Percentiles rank a stretch among this genome's conserved stretches.
Evolutionary conservation across 1,140 invertebrate species (phyloP).

Genomic region (Pseudomyrmex dendroicus): DNA sequence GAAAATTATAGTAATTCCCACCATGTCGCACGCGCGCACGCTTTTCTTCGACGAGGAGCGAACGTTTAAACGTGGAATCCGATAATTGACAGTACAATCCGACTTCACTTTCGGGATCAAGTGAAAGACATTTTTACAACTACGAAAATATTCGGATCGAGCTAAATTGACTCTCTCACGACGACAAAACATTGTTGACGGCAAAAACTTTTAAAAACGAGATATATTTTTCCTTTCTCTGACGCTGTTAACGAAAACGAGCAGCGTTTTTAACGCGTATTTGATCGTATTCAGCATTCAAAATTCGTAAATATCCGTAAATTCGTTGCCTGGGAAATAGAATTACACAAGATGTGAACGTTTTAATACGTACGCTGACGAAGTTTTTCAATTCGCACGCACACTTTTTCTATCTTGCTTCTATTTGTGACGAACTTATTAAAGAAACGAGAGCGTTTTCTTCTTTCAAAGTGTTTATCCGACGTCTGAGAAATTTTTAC

Average conservation of each 20-base stretch:
- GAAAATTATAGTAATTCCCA: slow-evolving; percentile 51
- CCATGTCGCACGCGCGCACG: background rate
- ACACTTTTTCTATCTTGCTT: background rate
- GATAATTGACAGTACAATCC: slow-evolving; percentile 47
- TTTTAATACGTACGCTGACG: slow-evolving; percentile 9
- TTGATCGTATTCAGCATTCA: slow-evolving; percentile 20
- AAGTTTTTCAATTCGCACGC: slow-evolving; percentile 23
- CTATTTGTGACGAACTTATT: background rate
- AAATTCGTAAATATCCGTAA: background rate
- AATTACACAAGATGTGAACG: slow-evolving; percentile 30
- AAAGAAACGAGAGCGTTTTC: background rate
- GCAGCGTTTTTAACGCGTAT: slow-evolving; percentile 42
- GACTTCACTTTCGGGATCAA: slow-evolving; percentile 17
- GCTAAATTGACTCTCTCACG: slow-evolving; percentile 38
- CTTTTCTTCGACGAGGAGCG: slow-evolving; percentile 2
- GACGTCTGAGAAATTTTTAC: background rate
- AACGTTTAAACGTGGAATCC: slow-evolving; percentile 9
- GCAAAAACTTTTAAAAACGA: slow-evolving; percentile 27
- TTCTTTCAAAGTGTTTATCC: background rate
- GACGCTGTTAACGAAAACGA: slow-evolving; percentile 33
- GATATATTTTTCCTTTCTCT: slow-evolving; percentile 37
- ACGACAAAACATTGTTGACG: slow-evolving; percentile 42
- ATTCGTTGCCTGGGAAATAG: slow-evolving; percentile 45
- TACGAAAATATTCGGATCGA: slow-evolving; percentile 34
- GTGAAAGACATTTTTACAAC: slow-evolving; percentile 17